Conservation (phyloP, 1,140 invertebrate genomes). For the Asobara japonica region DNA sequence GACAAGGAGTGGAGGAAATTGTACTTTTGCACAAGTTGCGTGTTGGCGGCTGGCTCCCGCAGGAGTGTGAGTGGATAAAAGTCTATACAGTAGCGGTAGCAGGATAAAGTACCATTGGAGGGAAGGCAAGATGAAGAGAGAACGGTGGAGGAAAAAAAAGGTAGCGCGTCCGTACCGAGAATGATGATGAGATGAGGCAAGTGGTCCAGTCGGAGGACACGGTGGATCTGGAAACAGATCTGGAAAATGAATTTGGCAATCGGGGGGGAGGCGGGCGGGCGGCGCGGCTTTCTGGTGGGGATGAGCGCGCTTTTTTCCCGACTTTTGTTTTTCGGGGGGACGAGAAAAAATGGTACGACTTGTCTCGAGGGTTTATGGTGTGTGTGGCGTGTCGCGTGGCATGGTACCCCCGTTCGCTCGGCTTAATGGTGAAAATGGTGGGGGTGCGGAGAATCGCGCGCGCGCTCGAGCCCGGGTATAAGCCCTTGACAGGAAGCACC, state of each 20-base stretch:
- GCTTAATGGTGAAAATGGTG: not conserved
- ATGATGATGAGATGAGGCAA: conserved; percentile 38
- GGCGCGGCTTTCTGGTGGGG: too few relatives aligned
- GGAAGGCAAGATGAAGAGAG: not conserved
- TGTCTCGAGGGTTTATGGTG: conserved; percentile 9
- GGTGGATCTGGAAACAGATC: conserved; percentile 49
- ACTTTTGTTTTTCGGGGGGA: too few relatives aligned
- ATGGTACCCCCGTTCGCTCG: not conserved
- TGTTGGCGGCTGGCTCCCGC: not conserved
- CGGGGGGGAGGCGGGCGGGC: not conserved
- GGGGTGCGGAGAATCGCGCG: not conserved
- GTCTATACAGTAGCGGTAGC: conserved; percentile 7
- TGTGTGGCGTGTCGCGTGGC: conserved; percentile 11
- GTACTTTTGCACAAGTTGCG: not conserved
- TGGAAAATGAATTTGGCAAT: too few relatives aligned
- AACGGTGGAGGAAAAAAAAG: not conserved
- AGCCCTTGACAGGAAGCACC: not conserved
- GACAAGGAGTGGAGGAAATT: not conserved
- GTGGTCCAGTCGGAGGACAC: conserved; percentile 56
- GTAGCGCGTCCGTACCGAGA: not conserved
- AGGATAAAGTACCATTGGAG: conserved; percentile 1
- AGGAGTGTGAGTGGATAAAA: conserved; percentile 14
- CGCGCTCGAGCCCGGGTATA: not conserved
- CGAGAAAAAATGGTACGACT: too few relatives aligned
- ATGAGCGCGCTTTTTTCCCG: too few relatives aligned